Evolutionary conservation across 2,888 invertebrate species (phyloP).

Genomic region (Sycophila texana): DNA sequence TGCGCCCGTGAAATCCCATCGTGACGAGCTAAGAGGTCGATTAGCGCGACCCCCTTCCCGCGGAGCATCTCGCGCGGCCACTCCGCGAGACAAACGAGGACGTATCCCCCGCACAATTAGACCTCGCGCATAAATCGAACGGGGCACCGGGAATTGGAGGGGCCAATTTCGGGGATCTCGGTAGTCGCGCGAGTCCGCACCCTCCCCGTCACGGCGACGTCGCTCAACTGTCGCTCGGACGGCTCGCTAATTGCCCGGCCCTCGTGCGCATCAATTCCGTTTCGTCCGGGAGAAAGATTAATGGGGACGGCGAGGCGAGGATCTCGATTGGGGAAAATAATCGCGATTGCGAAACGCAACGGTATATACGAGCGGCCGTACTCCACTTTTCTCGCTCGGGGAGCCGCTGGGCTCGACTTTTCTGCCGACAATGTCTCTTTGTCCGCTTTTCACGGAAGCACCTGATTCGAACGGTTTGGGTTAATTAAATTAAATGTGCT

Average conservation of each 20-base stretch:
- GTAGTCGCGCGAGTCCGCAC: conserved; percentile 40
- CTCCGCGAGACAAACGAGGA: conserved; percentile 35
- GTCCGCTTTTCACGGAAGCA: too few relatives aligned
- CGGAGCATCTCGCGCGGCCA: neutral
- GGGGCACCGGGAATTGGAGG: conserved; percentile 18
- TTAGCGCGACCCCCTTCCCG: conserved; percentile 1
- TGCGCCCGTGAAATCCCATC: too few relatives aligned
- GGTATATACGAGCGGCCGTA: too few relatives aligned
- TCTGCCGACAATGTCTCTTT: too few relatives aligned
- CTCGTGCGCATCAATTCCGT: conserved; percentile 57
- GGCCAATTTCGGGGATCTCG: conserved; percentile 33
- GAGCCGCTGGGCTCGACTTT: too few relatives aligned
- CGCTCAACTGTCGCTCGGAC: conserved; percentile 66
- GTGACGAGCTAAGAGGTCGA: neutral
- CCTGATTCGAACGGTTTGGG: too few relatives aligned
- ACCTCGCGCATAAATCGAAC: conserved; percentile 29
- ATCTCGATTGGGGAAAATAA: too few relatives aligned
- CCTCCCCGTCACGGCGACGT: conserved; percentile 56
- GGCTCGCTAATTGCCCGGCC: conserved; percentile 61
- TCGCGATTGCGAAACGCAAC: too few relatives aligned
- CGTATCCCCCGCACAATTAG: conserved; percentile 33
- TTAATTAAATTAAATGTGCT: too few relatives aligned
- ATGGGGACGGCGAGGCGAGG: too few relatives aligned
- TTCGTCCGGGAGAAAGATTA: too few relatives aligned
- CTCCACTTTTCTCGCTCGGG: too few relatives aligned